Evolutionary conservation across 2,888 invertebrate genomes (phyloP), one percentile per base, ranked within the genome.

Genomic region (Ophion ellenae): DNA sequence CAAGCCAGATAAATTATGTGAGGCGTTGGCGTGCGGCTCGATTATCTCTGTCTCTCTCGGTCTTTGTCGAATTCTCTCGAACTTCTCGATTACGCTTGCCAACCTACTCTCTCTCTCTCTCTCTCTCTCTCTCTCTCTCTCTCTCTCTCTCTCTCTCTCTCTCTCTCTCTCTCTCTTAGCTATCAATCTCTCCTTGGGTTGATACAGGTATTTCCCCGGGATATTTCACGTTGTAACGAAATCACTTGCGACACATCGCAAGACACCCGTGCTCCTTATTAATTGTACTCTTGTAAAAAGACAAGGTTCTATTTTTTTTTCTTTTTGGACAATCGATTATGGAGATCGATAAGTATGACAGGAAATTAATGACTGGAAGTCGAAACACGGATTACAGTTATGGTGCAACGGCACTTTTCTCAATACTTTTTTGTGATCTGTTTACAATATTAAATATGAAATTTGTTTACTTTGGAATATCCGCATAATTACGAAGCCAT

Each of bases 1-100:
- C 90, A 91, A 90, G 89, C 90, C 88, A 88, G 89, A 73, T 71
- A 66, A 91, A 90, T 90, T 90, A 90, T 87, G 89, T n/a, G 89
- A 85, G 90, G 90, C 89, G 90, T 82, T 66, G 64, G 66, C n/a
- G n/a, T 57, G 10, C 67, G 77, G 79, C 76, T 81, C 67, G 69
- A 61, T 69, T 24, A 32, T 32, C 32, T 32, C 32, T 70, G 32
- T 64, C 32, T 32, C 14, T 53, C 59, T 78, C 76, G 59, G 70
- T 63, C 47, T 47, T 76, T 69, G 77, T 78, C 74, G 81, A 85
- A 81, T 77, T 57, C 53, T 20, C 53, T 75, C 70, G 66, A 76
- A 77, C 53, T 53, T 53, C 53, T 53, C 11, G 53, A 53, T 53
- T 53, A 80, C 79, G 40, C 76, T 73, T 70, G 78, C 81, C 57